Evolutionary conservation across 2,888 invertebrate species (phyloP), one percentile per base, ranked within the genome.

Genomic region (Anodontia alba): DNA sequence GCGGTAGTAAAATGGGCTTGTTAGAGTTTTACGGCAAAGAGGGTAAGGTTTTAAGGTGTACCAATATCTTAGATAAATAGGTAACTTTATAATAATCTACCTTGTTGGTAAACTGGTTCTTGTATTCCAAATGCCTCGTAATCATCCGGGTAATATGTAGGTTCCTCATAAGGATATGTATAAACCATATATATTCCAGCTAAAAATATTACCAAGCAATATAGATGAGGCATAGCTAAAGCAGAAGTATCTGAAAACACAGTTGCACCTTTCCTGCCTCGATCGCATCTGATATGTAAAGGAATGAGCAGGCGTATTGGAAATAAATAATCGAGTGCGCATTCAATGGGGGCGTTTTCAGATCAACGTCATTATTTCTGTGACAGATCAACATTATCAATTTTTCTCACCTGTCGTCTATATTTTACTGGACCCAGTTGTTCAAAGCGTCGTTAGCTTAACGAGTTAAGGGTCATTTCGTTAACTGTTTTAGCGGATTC

Each of bases 291-390:
- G 54, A 54, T 54, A 54, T 54, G 54, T 54, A 26, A n/a, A 3
- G 8, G n/a, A 54, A 54, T n/a, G 29, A 29, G 54, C 54, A 54
- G 12, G 26, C 10, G 26, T 54, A 54, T 54, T 54, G 54, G 54
- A 54, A 54, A 54, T 54, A 54, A 54, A 54, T 54, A 29, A 54
- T 29, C 54, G 29, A 54, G 54, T 54, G 46, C 46, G 46, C 46
- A 46, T 3, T 20, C 17, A 46, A 46, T 46, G 46, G 46, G 17
- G 46, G 46, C 46, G 46, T 8, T 20, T 46, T 46, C 17, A 3
- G 46, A 46, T 46, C 46, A 20, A 46, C 46, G 46, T 46, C 46
- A 46, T 46, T 46, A 20, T 46, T 46, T 12, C 46, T 46, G n/a
- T 46, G 46, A 20, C 46, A 46, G 17, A 46, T 8, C 5, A n/a